Base-by-base conservation (phyloP, 2,113 vertebrate genomes). In the Neodon shergylaensis region DNA sequence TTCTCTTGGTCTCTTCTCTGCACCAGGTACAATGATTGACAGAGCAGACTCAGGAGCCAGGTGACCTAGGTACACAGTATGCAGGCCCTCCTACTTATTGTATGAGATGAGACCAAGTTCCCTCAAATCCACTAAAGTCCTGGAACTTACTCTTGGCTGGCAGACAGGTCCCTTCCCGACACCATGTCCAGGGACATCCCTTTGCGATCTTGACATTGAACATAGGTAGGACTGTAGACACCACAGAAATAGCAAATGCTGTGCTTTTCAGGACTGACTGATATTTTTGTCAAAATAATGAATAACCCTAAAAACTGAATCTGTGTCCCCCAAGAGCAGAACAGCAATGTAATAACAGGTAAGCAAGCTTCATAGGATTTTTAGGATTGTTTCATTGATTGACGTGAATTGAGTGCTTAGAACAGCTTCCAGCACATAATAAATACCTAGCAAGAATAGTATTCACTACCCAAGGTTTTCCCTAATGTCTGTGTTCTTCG, bases 171-270 rank as follows among this genome's bases (percentile, higher is more conserved):
- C 33, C 63, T 88, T 39, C 83, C 91, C 52, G n/a, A 9, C 10
- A 65, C 31, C 6, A 0, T 0, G 24, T 19, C 49, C 11, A 24
- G 39, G 3, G 63, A 58, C 5, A 22, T 42, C 58, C 49, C 26
- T 0, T 1, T 8, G 2, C 16, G 36, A 17, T 28, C 88, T 77
- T 84, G 33, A 87, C 47, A 19, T 1, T 22, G n/a, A 84, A 11
- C 72, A 36, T 0, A n/a, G 0, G 9, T 12, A 2, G 31, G 36
- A 52, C 44, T 70, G 24, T 1, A 0, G n/a, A 9, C 4, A 0
- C 26, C n/a, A 70, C 1, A 7, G 68, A 87, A 78, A 79, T 14
- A 39, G 8, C 19, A 70, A 74, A 42, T 0, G 3, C 5, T 79
- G 0, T 4, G 0, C 9, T 81, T 26, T 3, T 16, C 36, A 0